Percentiles rank a stretch among this genome's conserved stretches.
Evolutionary conservation across 2,888 invertebrate species (phyloP).

Genomic region (Leptopilina myrica): DNA sequence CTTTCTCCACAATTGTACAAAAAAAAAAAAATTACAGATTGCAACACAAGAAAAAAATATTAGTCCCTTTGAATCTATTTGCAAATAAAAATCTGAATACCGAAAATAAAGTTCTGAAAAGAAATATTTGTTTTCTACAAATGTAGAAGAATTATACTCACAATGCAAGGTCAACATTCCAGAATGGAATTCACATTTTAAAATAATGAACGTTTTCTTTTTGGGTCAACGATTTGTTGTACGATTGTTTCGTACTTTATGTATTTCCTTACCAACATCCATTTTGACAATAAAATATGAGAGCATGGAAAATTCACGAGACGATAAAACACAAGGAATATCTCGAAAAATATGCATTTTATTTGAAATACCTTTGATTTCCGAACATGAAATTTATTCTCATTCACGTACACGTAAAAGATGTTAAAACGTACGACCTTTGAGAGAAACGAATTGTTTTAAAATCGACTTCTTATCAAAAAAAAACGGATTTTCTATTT

Average conservation of each 20-base stretch:
- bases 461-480: too few relatives aligned
- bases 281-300: not conserved
- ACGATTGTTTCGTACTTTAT: constrained; percentile 17
- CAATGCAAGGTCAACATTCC: constrained; percentile 4
- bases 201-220: constrained; percentile 30
- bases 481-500: not conserved
- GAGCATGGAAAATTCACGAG: not conserved
- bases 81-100: not conserved
- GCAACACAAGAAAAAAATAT: too few relatives aligned
- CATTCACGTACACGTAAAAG: not conserved
- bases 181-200: not conserved
- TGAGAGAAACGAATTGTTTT: not conserved
- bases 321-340: not conserved
- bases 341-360: not conserved
- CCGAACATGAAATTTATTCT: not conserved
- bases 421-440: not conserved
- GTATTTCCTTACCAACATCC: not conserved
- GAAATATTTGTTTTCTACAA: not conserved
- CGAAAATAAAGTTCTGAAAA: too few relatives aligned
- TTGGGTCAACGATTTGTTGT: constrained; percentile 26
- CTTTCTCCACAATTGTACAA: too few relatives aligned
- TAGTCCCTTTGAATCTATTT: not conserved
- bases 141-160: not conserved
- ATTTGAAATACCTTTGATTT: not conserved
- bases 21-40: too few relatives aligned